phyloP scores from a whole-genome alignment of 2,113 vertebrate genomes.

The Trichechus manatus region DNA sequence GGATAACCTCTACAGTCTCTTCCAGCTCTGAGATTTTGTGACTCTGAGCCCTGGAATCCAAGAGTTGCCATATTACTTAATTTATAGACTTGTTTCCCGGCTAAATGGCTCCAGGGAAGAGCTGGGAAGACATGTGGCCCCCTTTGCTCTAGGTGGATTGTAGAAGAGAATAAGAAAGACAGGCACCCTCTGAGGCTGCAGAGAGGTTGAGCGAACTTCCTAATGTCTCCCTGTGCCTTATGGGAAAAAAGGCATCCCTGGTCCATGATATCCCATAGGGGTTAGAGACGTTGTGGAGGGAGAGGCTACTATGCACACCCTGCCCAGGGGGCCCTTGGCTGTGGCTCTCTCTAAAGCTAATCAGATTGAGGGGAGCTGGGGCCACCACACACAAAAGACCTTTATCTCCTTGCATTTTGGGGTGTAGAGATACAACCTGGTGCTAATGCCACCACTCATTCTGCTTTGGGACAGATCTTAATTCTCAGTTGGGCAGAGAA shows the following conservation, averaged over 20 bases:
- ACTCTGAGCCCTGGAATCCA: not conserved
- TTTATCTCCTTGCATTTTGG: not conserved
- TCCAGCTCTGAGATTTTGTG: not conserved
- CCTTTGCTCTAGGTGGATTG: not conserved
- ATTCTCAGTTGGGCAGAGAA: not conserved
- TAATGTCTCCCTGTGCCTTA: not conserved
- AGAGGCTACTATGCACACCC: not conserved
- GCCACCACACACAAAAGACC: not conserved
- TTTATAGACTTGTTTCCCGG: not conserved
- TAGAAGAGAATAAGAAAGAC: not conserved
- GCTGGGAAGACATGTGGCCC: not conserved
- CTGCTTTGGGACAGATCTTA: not conserved
- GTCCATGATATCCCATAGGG: not conserved
- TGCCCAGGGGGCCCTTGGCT: not conserved
- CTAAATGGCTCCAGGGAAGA: not conserved
- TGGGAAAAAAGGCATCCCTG: not conserved
- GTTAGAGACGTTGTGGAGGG: rapidly evolving
- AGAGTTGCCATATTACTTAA: not conserved
- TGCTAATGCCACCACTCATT: not conserved
- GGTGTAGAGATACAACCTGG: not conserved
- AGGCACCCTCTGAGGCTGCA: not conserved
- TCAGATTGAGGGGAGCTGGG: not conserved
- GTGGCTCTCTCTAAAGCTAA: not conserved
- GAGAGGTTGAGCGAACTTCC: not conserved
- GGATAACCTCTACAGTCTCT: not conserved